Evolutionary conservation across 2,113 vertebrate species (phyloP), one percentile per base, ranked within the genome.

Genomic region (Beaufortia kweichowensis): DNA sequence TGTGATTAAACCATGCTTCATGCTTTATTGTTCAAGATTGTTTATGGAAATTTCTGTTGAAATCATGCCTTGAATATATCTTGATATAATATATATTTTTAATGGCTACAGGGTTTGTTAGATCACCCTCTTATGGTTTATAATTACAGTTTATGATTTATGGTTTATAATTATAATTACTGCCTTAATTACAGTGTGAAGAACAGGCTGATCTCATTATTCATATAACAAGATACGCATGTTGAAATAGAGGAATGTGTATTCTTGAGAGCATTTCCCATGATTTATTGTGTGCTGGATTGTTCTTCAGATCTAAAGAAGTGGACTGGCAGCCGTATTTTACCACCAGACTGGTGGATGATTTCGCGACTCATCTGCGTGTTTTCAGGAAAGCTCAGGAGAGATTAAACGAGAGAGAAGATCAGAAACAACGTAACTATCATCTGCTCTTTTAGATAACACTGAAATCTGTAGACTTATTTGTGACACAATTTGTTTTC

Each of bases 251-350:
- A 68, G 26, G 7, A 5, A 4, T 3, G 15, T 17, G 15, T 46
- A 15, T 46, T 46, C 43, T 4, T 11, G 15, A 46, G 15, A 3
- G 14, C 43, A 21, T 5, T 60, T 26, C 21, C 62, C 10, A 2
- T 43, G 57, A 62, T 12, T 10, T 23, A 21, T 35, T 17, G 14
- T 10, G 64, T 9, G 4, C 21, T 24, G 12, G 24, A 26, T 48
- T 24, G n/a, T 79, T 78, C 64, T 41, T 7, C 76, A 99, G 97
- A 91, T 98, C 96, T 79, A 98, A 99, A 89, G 97, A 99, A 88
- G 95, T 96, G 90, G 97, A 99, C 91, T 99, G 97, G 97, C 97
- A 99, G 89, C 96, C 96, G 89, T 99, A 99, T 87, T 98, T 99
- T 86, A 98, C 97, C 75, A 98, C 97, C 78, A 93, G 96, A 78